Evolutionary conservation across 2,113 vertebrate species (phyloP), one percentile per base, ranked within the genome.

Genomic region (Podarcis muralis): DNA sequence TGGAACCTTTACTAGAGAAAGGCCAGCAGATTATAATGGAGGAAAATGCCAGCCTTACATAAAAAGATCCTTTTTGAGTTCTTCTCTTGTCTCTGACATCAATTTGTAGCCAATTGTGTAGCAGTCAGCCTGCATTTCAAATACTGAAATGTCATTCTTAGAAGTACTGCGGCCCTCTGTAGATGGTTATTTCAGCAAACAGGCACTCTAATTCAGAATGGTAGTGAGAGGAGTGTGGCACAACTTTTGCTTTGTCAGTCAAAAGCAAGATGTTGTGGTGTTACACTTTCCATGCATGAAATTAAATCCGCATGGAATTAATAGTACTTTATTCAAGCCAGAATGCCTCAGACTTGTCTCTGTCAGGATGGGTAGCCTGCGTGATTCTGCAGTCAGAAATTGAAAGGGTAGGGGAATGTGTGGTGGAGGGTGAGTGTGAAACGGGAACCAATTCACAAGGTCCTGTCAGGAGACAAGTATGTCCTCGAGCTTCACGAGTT

Each of bases 51-150:
- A 93, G 16, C 25, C 85, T 79, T 79, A 53, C 69, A 30, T 37
- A 18, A 25, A 87, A 83, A 25, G 9, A 35, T n/a, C 43, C 0
- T 84, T 76, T 72, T 77, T 80, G 48, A 8, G 0, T 43, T 71
- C 88, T 86, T 85, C 85, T 89, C 86, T 89, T 88, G 88, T 43
- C 65, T 74, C 30, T 69, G 80, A 89, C 89, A 83, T 86, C 83
- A 93, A 88, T 90, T 86, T 92, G 85, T 87, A 93, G 76, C 82
- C 78, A 91, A 90, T 84, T 87, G 85, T 77, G 83, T 88, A 12
- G 32, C 90, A 80, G 85, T 81, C 83, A 71, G 65, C 23, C 90
- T 75, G 62, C 48, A 59, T 69, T 88, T 1, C 0, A 92, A 79
- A 91, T 62, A 83, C 85, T 89, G 87, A 92, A 90, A 92, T 85